These are phyloP conservation scores for Diachasmimorpha longicaudata DNA, from an alignment of 1,140 invertebrate genomes.

Conservation along the genomic window DNA sequence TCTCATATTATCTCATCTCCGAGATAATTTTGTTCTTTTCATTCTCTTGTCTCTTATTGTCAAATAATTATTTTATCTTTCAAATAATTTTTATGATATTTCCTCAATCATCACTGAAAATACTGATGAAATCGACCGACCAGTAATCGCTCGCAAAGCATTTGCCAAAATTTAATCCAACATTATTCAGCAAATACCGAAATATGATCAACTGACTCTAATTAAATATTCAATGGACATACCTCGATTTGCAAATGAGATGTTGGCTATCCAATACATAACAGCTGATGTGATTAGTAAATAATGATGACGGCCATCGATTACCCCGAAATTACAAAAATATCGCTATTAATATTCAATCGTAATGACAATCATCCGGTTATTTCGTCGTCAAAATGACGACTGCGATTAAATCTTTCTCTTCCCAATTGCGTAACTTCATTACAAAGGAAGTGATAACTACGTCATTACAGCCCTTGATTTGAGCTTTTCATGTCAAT, in stretches of 20 bases:
- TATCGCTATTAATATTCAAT: neutral
- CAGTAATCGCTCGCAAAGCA: neutral
- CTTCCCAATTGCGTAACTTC: no score
- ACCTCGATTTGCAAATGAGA: neutral
- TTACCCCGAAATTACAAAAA: neutral
- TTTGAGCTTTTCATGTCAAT: neutral
- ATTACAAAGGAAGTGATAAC: no score
- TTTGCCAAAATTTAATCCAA: neutral
- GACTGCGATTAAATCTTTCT: no score
- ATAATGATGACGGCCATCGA: neutral
- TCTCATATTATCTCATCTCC: no score
- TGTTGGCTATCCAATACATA: neutral
- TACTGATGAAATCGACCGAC: no score
- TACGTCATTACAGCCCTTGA: neutral
- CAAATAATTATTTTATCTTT: no score
- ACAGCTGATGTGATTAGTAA: neutral
- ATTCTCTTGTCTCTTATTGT: no score
- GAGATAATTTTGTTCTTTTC: no score
- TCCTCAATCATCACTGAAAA: no score
- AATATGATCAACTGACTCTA: neutral
- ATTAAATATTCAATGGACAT: neutral
- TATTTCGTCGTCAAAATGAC: neutral
- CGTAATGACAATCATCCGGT: neutral
- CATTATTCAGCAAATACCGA: neutral
- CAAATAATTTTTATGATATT: no score